phyloP scores from a whole-genome alignment of 1,140 invertebrate species.

The Heliconius hermathena region DNA sequence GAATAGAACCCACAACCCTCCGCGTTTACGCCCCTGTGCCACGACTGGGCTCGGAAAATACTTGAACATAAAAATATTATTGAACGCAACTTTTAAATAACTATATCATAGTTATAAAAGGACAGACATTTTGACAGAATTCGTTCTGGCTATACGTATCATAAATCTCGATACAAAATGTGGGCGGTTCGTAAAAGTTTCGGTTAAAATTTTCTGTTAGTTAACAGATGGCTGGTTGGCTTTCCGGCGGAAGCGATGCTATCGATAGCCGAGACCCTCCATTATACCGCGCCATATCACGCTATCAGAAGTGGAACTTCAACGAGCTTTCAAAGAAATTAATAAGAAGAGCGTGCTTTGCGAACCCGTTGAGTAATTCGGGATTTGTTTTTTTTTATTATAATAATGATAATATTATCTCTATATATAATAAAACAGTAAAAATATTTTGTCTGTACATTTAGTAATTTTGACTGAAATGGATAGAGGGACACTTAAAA shows the following conservation, averaged over 20 bases:
- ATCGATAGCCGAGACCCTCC: constrained; percentile 51
- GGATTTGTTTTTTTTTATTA: not conserved
- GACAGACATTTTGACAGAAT: not conserved
- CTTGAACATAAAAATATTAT: not conserved
- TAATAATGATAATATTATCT: not conserved
- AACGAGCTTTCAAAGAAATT: constrained; percentile 34
- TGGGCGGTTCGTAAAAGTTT: constrained; percentile 43
- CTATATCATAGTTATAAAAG: not conserved
- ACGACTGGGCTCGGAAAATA: not conserved
- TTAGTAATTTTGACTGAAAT: no score
- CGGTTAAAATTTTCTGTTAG: constrained; percentile 52
- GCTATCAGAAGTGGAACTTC: constrained; percentile 47
- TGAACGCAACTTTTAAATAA: not conserved
- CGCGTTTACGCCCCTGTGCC: no score
- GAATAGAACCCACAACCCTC: no score
- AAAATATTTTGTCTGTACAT: no score
- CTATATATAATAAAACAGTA: no score
- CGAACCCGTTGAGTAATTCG: not conserved
- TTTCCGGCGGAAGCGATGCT: constrained; percentile 62
- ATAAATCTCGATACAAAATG: constrained; percentile 37
- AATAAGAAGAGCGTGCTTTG: not conserved
- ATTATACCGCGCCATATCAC: constrained; percentile 56
- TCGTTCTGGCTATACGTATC: constrained; percentile 16
- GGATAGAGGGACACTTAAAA: no score
- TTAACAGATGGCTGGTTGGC: constrained; percentile 49